Evolutionary conservation across 2,113 vertebrate genomes (phyloP).

Genomic region (Mesocricetus auratus): DNA sequence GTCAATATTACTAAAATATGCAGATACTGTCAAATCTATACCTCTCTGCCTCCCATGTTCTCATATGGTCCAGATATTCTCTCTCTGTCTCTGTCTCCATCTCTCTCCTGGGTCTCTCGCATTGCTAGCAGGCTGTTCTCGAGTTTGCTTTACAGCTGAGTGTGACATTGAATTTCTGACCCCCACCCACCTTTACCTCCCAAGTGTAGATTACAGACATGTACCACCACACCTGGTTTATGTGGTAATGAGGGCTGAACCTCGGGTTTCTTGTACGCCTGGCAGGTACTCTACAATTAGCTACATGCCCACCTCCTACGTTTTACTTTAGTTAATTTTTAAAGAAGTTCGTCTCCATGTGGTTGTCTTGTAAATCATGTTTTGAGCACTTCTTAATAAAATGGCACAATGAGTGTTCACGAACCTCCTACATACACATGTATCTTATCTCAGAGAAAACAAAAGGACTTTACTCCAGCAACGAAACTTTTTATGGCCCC

Average conservation of each 20-base stretch:
- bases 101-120: background rate
- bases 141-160: background rate
- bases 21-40: background rate
- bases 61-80: background rate
- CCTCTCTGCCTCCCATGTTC: background rate
- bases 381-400: constrained; percentile 61
- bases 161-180: background rate
- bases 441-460: constrained; percentile 70
- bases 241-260: background rate
- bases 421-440: background rate
- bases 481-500: constrained; percentile 49
- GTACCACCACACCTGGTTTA: background rate
- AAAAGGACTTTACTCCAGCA: constrained; percentile 68
- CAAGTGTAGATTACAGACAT: background rate
- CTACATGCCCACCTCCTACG: background rate
- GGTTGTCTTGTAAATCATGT: background rate
- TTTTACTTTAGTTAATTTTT: constrained; percentile 1
- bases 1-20: background rate
- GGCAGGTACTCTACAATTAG: background rate
- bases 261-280: background rate
- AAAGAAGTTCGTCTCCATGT: constrained; percentile 1
- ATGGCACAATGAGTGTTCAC: background rate
- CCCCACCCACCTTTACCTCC: no score
- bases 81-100: background rate
- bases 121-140: background rate